Conservation (phyloP, 2,113 vertebrate species). For the Pycnonotus jocosus region DNA sequence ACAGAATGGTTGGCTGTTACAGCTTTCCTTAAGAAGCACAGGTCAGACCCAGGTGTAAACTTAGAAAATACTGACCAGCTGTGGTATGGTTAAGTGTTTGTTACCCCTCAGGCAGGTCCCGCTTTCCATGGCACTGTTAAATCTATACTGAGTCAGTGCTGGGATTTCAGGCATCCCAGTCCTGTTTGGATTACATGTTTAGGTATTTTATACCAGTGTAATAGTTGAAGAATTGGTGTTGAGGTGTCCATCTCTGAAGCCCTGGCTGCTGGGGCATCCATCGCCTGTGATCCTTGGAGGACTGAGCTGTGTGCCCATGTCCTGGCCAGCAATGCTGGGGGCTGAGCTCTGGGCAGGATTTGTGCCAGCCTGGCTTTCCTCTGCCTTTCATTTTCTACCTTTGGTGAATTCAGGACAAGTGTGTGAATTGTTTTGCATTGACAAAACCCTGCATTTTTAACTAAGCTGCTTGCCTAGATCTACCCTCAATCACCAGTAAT, state of each 20-base stretch:
- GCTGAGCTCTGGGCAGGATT: background rate
- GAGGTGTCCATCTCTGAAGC: background rate
- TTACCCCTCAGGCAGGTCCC: background rate
- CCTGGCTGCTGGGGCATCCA: background rate
- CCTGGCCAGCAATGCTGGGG: fast-evolving
- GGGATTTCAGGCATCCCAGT: background rate
- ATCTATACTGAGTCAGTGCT: background rate
- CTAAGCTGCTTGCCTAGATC: background rate
- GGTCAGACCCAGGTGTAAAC: background rate
- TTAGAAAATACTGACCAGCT: background rate
- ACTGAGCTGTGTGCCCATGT: background rate
- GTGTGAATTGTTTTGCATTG: background rate
- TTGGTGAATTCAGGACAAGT: background rate
- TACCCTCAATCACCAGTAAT: background rate
- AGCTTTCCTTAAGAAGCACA: background rate
- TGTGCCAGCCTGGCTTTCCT: background rate
- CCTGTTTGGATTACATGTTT: background rate
- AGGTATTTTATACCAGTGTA: background rate
- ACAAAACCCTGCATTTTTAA: background rate
- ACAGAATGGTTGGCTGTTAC: background rate
- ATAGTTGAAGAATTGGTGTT: background rate
- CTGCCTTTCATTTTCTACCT: background rate
- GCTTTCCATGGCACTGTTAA: background rate
- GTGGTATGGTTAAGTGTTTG: background rate
- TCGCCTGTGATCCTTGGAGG: background rate